These are phyloP conservation scores for Gibbula magus DNA, from an alignment of 2,888 invertebrate genomes.

Conservation along the genomic window DNA sequence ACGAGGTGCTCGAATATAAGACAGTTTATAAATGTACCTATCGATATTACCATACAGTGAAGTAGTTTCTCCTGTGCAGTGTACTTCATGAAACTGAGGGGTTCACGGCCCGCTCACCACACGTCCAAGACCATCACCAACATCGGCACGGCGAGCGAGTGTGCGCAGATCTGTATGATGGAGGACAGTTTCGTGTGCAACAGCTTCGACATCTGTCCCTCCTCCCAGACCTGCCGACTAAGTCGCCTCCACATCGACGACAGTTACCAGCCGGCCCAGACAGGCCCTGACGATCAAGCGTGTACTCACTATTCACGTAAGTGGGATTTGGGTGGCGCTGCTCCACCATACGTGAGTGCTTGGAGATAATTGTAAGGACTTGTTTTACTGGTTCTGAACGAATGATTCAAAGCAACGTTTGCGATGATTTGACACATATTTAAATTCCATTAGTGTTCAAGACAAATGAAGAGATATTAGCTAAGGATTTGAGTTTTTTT, in stretches of 20 bases:
- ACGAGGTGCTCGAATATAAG: too few relatives aligned
- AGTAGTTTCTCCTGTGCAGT: constrained; percentile 38
- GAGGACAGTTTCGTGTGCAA: constrained; percentile 49
- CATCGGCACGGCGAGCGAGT: constrained; percentile 41
- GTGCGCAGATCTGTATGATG: constrained; percentile 53
- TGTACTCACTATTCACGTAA: constrained; percentile 33
- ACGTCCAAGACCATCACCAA: constrained; percentile 40
- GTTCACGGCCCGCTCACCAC: constrained; percentile 33
- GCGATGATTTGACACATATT: too few relatives aligned
- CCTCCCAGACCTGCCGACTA: constrained; percentile 46
- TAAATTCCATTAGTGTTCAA: too few relatives aligned
- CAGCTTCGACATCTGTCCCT: constrained; percentile 58
- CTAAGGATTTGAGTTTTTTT: too few relatives aligned
- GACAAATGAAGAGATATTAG: too few relatives aligned
- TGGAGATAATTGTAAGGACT: too few relatives aligned
- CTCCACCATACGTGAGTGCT: too few relatives aligned
- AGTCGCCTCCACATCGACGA: constrained; percentile 47
- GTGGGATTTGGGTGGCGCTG: background rate
- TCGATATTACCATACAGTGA: background rate
- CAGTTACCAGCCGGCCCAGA: constrained; percentile 27
- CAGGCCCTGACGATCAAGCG: background rate
- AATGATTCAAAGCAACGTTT: too few relatives aligned
- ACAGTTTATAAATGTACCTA: background rate
- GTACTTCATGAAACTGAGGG: constrained; percentile 47
- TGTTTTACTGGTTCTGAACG: too few relatives aligned